Conservation (phyloP, 2,797 vertebrate genomes). For the Morelia viridis region DNA sequence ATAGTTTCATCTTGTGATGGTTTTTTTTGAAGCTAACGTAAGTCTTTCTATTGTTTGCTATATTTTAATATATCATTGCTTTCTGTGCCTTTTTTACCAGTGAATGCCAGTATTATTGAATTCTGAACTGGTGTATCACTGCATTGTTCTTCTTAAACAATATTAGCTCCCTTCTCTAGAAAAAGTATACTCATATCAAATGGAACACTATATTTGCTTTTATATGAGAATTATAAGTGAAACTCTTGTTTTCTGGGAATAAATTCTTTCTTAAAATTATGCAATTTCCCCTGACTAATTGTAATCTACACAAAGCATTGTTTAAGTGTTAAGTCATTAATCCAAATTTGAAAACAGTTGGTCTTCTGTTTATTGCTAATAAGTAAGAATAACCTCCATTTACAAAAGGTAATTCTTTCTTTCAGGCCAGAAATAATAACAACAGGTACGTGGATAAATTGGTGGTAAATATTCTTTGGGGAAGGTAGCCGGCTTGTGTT, state of each 20-base stretch:
- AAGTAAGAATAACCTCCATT: neutral
- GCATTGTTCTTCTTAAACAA: neutral
- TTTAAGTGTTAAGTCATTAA: conserved; percentile 17
- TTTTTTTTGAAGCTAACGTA: neutral
- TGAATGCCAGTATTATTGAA: neutral
- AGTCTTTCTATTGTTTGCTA: neutral
- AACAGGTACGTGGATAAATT: neutral
- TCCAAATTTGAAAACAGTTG: neutral
- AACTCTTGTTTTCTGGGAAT: conserved; percentile 34
- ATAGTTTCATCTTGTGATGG: neutral
- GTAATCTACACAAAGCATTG: neutral
- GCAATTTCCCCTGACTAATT: conserved; percentile 26
- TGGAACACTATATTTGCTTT: conserved; percentile 52
- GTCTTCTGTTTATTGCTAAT: neutral
- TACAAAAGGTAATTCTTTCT: neutral
- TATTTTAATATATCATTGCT: neutral
- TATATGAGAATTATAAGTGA: conserved; percentile 39
- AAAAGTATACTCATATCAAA: conserved; percentile 57
- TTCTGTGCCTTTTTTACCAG: neutral
- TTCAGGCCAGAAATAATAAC: neutral
- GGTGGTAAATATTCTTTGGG: neutral
- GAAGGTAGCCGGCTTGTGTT: neutral
- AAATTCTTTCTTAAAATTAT: conserved; percentile 35
- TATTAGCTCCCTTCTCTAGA: conserved; percentile 3
- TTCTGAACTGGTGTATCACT: neutral